These are phyloP conservation scores for Ormyrus pomaceus DNA, from an alignment of 2,888 invertebrate species.

Conservation along the genomic window DNA sequence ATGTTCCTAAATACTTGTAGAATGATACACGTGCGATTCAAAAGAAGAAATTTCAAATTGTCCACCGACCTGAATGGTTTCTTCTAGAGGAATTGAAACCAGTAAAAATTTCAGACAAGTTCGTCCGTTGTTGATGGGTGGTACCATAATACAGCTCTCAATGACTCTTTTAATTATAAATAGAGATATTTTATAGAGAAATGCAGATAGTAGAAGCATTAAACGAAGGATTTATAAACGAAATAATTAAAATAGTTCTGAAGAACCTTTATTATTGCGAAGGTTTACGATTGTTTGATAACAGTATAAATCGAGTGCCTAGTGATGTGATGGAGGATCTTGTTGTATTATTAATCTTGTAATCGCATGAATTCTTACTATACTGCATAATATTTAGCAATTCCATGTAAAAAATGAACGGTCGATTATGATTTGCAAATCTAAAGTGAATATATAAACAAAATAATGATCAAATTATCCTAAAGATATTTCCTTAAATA, in stretches of 20 bases:
- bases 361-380: conserved; percentile 26
- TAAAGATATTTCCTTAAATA: not conserved
- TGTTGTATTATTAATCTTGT: conserved; percentile 45
- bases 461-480: not conserved
- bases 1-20: conserved; percentile 48
- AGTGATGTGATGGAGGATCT: conserved; percentile 34
- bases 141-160: not conserved
- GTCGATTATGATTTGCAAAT: conserved; percentile 31
- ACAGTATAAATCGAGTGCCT: conserved; percentile 49
- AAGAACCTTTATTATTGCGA: conserved; percentile 47
- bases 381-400: conserved; percentile 23
- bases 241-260: not conserved
- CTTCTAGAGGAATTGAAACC: conserved; percentile 56
- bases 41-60: conserved; percentile 18
- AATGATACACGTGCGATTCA: not conserved
- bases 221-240: conserved; percentile 28
- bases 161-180: conserved; percentile 43
- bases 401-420: conserved; percentile 23
- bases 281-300: conserved; percentile 46
- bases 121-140: conserved; percentile 42
- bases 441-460: conserved; percentile 40
- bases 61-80: conserved; percentile 30
- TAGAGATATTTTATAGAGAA: conserved; percentile 45
- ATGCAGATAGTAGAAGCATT: conserved; percentile 26
- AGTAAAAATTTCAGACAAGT: conserved; percentile 25